Evolutionary conservation across 2,797 vertebrate genomes (phyloP).

Genomic region (Danio albolineatus): DNA sequence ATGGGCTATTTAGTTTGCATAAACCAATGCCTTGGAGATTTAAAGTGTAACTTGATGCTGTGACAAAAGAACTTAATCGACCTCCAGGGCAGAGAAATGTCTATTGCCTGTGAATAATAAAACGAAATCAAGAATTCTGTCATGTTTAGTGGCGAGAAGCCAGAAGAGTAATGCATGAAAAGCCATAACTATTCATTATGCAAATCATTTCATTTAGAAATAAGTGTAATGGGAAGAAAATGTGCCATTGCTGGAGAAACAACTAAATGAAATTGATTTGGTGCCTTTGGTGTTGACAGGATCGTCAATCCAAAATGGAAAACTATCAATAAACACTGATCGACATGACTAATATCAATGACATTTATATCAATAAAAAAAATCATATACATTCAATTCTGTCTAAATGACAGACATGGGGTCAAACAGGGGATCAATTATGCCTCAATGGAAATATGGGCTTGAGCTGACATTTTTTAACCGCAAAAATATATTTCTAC

Average conservation of each 20-base stretch:
- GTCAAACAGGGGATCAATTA: too few species aligned
- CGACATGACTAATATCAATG: not conserved
- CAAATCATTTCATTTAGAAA: slow-evolving; percentile 15
- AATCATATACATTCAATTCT: not conserved
- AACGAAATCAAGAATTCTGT: slow-evolving; percentile 18
- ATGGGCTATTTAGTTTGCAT: slow-evolving; percentile 45
- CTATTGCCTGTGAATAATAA: slow-evolving; percentile 35
- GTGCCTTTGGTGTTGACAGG: not conserved
- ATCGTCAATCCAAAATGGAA: not conserved
- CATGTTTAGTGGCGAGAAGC: not conserved
- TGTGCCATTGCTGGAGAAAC: not conserved
- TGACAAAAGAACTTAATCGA: slow-evolving; percentile 45
- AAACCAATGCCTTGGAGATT: slow-evolving; percentile 38
- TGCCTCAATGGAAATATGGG: too few species aligned
- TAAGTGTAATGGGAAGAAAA: slow-evolving; percentile 3
- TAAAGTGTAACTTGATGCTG: slow-evolving; percentile 28
- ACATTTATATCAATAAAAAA: too few species aligned
- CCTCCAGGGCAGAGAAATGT: slow-evolving; percentile 28
- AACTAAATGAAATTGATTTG: slow-evolving; percentile 12
- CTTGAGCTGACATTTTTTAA: too few species aligned
- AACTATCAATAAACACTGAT: not conserved
- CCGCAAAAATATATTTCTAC: too few species aligned
- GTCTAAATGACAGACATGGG: not conserved
- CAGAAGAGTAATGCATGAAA: not conserved
- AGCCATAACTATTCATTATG: slow-evolving; percentile 15